phyloP scores from a whole-genome alignment of 1,140 invertebrate species.

The Campoletis sonorensis region DNA sequence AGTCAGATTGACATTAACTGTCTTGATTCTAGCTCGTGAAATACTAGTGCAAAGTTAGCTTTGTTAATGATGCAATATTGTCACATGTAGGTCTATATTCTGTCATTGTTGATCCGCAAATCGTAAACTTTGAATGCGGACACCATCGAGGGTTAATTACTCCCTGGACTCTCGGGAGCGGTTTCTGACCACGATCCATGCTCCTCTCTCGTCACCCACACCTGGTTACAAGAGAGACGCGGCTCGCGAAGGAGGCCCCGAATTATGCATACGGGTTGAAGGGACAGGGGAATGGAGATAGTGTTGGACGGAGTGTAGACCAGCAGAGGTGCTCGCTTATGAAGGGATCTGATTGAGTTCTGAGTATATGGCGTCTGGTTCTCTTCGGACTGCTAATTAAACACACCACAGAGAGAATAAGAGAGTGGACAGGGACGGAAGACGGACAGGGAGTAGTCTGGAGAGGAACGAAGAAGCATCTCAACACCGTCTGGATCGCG shows the following conservation, averaged over 20 bases:
- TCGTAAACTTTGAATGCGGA: conserved; percentile 28
- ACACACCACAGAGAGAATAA: conserved; percentile 69
- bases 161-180: conserved; percentile 51
- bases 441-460: not conserved
- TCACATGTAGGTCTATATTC: not conserved
- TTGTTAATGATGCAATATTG: not conserved
- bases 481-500: conserved; percentile 44
- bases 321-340: conserved; percentile 67
- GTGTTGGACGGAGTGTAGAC: not conserved
- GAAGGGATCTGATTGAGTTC: conserved; percentile 77
- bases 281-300: conserved; percentile 7
- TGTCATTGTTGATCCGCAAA: not conserved
- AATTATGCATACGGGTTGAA: conserved; percentile 72
- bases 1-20: too few relatives aligned
- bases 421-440: conserved; percentile 13
- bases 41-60: not conserved
- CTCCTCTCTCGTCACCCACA: conserved; percentile 39
- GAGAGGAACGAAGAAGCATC: not conserved
- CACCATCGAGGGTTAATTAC: conserved; percentile 63
- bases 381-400: conserved; percentile 75
- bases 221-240: conserved; percentile 33
- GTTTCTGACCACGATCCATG: conserved; percentile 26
- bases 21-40: too few relatives aligned
- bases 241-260: conserved; percentile 49
- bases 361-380: conserved; percentile 75